These are phyloP conservation scores for Caranx melampygus DNA, from an alignment of 2,113 vertebrate species.

Conservation along the genomic window DNA sequence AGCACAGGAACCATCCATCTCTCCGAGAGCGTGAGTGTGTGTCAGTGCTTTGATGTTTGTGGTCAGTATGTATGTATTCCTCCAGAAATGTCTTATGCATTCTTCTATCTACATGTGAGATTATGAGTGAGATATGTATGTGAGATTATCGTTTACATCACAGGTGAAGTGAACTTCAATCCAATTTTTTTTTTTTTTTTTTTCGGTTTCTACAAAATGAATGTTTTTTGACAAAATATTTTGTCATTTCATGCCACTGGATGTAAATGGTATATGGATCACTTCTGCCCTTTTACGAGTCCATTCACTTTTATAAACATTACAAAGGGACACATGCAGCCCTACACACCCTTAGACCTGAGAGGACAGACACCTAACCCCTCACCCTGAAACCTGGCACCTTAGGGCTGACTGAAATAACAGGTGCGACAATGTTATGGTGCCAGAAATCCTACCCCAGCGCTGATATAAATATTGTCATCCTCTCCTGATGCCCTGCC, in stretches of 20 bases:
- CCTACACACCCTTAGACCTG: slow-evolving; percentile 7
- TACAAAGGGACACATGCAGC: slow-evolving; percentile 3
- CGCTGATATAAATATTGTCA: slow-evolving; percentile 76
- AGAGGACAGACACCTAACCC: slow-evolving; percentile 51
- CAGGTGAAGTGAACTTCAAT: not conserved
- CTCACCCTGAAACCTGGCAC: slow-evolving; percentile 78
- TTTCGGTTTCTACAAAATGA: not conserved
- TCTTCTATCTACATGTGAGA: not conserved
- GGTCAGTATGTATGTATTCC: not conserved
- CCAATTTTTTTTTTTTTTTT: not conserved
- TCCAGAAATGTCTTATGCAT: not conserved
- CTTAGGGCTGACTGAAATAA: slow-evolving; percentile 76
- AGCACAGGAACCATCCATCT: slow-evolving; percentile 9
- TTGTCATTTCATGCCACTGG: not conserved
- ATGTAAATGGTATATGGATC: slow-evolving; percentile 4
- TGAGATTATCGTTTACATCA: not conserved
- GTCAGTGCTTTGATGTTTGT: not conserved
- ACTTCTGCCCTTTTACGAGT: not conserved
- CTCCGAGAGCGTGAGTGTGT: not conserved
- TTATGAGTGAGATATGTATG: too few species aligned
- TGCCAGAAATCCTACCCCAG: slow-evolving; percentile 85
- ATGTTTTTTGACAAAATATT: not conserved
- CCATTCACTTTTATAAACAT: slow-evolving; percentile 28
- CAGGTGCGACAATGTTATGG: slow-evolving; percentile 75
- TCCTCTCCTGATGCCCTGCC: slow-evolving; percentile 65